Evolutionary conservation across 1,140 invertebrate genomes (phyloP).

Genomic region (Archivesica marissinica): DNA sequence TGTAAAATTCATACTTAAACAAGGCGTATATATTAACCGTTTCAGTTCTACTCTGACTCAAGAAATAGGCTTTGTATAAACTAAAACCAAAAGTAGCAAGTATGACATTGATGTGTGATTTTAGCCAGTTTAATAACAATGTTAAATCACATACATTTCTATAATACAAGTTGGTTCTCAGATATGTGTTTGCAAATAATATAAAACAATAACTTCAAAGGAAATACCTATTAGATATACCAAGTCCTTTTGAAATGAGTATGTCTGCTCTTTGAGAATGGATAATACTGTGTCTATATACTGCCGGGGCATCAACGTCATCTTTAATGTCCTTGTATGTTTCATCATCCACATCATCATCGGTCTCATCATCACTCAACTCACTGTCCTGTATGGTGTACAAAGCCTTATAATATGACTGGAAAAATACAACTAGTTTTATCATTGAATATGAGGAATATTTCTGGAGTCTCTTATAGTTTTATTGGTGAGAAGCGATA

Average conservation of each 20-base stretch:
- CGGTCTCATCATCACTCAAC: background rate
- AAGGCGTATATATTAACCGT: too few species aligned
- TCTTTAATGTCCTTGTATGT: background rate
- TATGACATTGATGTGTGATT: background rate
- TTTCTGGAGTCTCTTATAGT: too few species aligned
- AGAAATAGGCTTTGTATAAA: too few species aligned
- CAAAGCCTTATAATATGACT: background rate
- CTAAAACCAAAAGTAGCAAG: too few species aligned
- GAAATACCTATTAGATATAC: background rate
- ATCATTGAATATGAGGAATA: too few species aligned
- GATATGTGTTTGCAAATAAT: background rate
- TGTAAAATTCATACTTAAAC: too few species aligned
- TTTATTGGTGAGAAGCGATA: too few species aligned
- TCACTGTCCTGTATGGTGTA: background rate
- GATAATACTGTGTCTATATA: background rate
- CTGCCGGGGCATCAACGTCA: constrained; percentile 4
- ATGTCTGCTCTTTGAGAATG: constrained; percentile 7
- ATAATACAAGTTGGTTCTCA: background rate
- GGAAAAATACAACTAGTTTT: too few species aligned
- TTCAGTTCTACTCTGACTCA: too few species aligned
- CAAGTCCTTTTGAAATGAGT: background rate
- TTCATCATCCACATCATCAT: constrained; percentile 2
- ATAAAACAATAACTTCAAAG: background rate
- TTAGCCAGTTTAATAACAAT: background rate
- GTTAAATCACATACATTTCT: background rate